phyloP scores from a whole-genome alignment of 2,797 vertebrate species.

The Zenarchopterus dispar region DNA sequence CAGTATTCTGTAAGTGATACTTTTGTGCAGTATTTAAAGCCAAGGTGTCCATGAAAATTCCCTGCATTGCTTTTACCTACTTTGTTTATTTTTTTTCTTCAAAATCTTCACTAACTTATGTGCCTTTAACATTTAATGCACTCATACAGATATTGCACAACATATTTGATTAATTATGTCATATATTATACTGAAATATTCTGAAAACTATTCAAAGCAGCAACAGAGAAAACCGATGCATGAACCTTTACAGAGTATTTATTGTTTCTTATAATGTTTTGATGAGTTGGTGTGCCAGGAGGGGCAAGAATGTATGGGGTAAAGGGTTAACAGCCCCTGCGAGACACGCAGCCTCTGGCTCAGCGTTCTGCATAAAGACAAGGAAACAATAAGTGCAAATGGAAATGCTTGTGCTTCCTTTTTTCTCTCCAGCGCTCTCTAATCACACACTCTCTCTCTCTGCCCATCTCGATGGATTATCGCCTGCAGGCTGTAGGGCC shows the following conservation, averaged over 20 bases:
- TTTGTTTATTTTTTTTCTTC: slow-evolving; percentile 23
- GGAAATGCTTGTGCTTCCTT: slow-evolving; percentile 35
- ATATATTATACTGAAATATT: too few relatives aligned
- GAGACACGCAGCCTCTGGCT: slow-evolving; percentile 32
- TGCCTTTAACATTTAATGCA: slow-evolving; percentile 11
- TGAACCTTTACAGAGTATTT: neutral
- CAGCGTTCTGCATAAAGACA: slow-evolving; percentile 32
- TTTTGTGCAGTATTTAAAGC: slow-evolving; percentile 38
- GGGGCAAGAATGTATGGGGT: neutral
- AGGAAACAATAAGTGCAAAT: slow-evolving; percentile 36
- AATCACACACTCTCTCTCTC: slow-evolving; percentile 25
- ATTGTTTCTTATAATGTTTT: neutral
- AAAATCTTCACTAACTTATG: slow-evolving; percentile 6
- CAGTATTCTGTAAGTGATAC: slow-evolving; percentile 6
- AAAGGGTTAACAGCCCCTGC: slow-evolving; percentile 6
- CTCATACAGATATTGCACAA: slow-evolving; percentile 10
- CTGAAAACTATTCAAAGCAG: too few relatives aligned
- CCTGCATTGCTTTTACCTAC: slow-evolving; percentile 31
- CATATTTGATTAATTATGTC: neutral
- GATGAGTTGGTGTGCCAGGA: slow-evolving; percentile 3
- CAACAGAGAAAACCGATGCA: too few relatives aligned
- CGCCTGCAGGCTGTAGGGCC: slow-evolving; percentile 42
- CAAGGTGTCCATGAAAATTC: slow-evolving; percentile 16
- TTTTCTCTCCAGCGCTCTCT: slow-evolving; percentile 15
- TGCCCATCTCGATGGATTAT: slow-evolving; percentile 38